A percentile compares a stretch with the other conserved stretches of the same genome.
Conservation (phyloP, 1,140 invertebrate species). For the Campoletis sonorensis region DNA sequence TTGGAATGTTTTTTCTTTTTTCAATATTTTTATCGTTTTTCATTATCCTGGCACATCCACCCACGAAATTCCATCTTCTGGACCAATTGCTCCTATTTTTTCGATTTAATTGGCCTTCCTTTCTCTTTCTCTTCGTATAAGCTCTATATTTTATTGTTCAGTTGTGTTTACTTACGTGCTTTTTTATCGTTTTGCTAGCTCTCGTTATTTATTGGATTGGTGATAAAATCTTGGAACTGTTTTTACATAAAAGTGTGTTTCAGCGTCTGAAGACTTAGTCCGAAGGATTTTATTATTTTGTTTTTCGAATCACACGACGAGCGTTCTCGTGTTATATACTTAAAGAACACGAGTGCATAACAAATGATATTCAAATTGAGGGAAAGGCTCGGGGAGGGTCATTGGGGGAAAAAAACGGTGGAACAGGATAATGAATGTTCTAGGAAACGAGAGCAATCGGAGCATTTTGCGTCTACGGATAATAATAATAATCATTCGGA, state of each 20-base stretch:
- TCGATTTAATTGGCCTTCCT: neutral
- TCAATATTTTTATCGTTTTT: neutral
- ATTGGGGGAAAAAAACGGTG: neutral
- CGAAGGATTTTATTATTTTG: too few relatives aligned
- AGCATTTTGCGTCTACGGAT: conserved; percentile 49
- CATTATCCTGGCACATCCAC: neutral
- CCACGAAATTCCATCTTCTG: neutral
- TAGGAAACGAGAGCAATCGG: conserved; percentile 64
- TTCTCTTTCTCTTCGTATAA: neutral
- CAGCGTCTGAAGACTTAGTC: too few relatives aligned
- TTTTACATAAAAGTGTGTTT: too few relatives aligned
- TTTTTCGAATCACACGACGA: too few relatives aligned
- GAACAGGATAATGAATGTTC: conserved; percentile 65
- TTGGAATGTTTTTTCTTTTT: neutral
- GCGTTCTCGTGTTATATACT: too few relatives aligned
- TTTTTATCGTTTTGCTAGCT: too few relatives aligned
- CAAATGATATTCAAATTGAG: conserved; percentile 71
- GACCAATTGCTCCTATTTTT: neutral
- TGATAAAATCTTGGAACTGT: too few relatives aligned
- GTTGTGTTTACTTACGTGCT: too few relatives aligned
- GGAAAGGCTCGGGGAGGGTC: conserved; percentile 51
- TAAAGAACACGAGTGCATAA: conserved; percentile 39
- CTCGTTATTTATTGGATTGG: too few relatives aligned
- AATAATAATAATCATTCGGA: conserved; percentile 72
- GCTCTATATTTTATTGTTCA: too few relatives aligned